Conservation (phyloP, 2,113 vertebrate species). For the Lagopus muta region DNA sequence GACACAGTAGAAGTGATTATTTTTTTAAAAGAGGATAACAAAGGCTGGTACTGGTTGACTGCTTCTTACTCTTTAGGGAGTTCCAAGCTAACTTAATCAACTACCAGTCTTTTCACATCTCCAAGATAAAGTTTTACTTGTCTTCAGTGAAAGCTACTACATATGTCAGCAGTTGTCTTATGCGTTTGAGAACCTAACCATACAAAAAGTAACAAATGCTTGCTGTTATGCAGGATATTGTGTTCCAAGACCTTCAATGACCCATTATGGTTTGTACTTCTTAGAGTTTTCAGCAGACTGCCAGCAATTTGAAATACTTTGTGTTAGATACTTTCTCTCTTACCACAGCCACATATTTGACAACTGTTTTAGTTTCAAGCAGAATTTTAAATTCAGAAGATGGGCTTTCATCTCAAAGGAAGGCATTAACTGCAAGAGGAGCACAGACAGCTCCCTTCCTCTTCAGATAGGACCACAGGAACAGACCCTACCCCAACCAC, state of each 20-base stretch:
- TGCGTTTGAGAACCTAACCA: not conserved
- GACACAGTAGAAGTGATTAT: not conserved
- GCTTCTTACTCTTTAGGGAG: not conserved
- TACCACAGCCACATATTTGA: not conserved
- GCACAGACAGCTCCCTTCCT: not conserved
- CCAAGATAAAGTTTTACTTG: not conserved
- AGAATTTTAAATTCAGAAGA: not conserved
- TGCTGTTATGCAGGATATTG: not conserved
- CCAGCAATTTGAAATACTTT: not conserved
- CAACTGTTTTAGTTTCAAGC: not conserved
- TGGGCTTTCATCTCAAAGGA: not conserved
- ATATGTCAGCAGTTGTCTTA: not conserved
- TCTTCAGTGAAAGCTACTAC: not conserved
- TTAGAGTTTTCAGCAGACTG: not conserved
- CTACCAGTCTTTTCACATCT: not conserved
- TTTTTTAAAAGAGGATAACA: not conserved
- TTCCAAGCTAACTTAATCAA: not conserved
- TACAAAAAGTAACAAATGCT: not conserved
- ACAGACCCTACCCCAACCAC: fast-evolving
- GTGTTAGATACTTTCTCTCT: not conserved
- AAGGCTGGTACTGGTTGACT: not conserved
- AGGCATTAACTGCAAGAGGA: fast-evolving
- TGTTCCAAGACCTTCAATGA: not conserved
- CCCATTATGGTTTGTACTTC: not conserved
- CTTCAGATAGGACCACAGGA: not conserved